Base-by-base conservation (phyloP, 2,797 vertebrate genomes). In the Eulemur mongoz region DNA sequence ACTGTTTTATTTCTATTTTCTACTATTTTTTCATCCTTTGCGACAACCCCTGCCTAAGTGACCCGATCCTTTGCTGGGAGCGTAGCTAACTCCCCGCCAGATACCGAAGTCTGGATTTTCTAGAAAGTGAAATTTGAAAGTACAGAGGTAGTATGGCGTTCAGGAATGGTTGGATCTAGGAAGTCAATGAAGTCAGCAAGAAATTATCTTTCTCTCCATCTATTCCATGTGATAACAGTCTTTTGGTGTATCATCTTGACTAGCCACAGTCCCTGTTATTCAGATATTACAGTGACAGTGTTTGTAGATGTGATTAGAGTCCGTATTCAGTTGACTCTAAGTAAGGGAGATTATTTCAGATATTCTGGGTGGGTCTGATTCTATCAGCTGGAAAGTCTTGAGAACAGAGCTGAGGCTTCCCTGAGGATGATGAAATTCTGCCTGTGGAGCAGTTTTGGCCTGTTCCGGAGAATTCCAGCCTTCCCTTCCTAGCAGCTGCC, bases 61-160 rank as follows among this genome's bases (percentile, higher is more conserved):
- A 43, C 43, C 43, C 8, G 43, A 43, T 43, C 9, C 43, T 43
- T 43, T 9, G 43, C 43, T 43, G 43, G 43, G 8, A 43, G 43
- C 43, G 43, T 45, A 45, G 43, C 43, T 45, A 45, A 45, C 43
- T 45, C 43, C 43, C 43, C 10, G 43, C 43, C 9, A 89, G 69
- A 67, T 13, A 45, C 38, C 13, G 17, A 67, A 82, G 78, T 18
- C 30, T 30, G 48, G n/a, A 65, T 75, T 75, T 82, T 65, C 50
- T 48, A 23, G 78, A 87, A 38, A 61, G 63, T 25, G 22, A 25
- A 70, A 0, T 45, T 70, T 22, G 22, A 57, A 67, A 17, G 30
- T 45, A 20, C 0, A 0, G 59, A 1, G 5, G 69, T n/a, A 45
- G 45, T 17, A 13, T 17, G 35, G 30, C 4, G 30, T 25, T 94